Evolutionary conservation across 2,888 invertebrate species (phyloP).

Genomic region (Leptarthrus brevirostris): DNA sequence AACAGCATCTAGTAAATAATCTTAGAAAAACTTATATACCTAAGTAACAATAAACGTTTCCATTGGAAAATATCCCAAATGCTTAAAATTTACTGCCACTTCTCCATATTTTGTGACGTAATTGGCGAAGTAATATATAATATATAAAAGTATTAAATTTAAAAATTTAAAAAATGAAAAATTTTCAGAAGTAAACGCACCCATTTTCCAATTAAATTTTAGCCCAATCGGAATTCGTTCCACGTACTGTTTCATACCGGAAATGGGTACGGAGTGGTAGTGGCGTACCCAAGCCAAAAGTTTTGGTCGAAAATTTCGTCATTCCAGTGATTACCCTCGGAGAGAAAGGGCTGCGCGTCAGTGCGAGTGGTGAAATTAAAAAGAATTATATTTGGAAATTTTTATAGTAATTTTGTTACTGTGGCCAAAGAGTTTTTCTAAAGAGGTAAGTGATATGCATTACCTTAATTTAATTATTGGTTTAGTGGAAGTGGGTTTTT

Average conservation of each 20-base stretch:
- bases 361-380: conserved; percentile 33
- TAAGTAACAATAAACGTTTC: no score
- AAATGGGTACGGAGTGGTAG: neutral
- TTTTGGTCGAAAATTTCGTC: conserved; percentile 19
- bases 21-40: no score
- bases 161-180: neutral
- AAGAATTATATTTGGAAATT: no score
- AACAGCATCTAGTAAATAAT: no score
- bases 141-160: no score
- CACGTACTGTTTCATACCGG: neutral
- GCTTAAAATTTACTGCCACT: no score
- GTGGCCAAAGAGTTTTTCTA: no score
- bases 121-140: no score
- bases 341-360: conserved; percentile 22
- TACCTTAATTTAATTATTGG: neutral
- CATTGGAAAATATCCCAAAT: no score
- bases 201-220: neutral
- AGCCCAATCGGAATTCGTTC: neutral
- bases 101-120: no score
- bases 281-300: conserved; percentile 46
- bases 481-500: conserved; percentile 31
- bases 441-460: neutral
- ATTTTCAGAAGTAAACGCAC: neutral
- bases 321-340: conserved; percentile 28
- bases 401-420: no score